Percentiles rank a stretch among this genome's conserved stretches.
Conservation (phyloP, 2,888 invertebrate species). For the Busseola fusca region DNA sequence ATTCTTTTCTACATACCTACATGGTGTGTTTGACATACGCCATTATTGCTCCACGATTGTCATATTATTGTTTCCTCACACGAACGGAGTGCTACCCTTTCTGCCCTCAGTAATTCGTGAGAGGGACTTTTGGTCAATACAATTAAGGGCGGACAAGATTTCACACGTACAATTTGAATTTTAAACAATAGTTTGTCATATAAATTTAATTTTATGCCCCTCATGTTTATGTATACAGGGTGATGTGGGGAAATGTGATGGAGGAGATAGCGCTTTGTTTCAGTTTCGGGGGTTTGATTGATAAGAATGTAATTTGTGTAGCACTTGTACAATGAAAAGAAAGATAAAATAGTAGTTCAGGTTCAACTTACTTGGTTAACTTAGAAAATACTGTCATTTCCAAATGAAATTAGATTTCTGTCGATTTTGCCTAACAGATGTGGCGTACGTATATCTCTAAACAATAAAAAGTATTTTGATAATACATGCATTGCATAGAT, state of each 20-base stretch:
- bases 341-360: too few species aligned
- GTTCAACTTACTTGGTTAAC: not conserved
- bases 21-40: conserved; percentile 32
- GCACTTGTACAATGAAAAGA: not conserved
- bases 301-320: conserved; percentile 7
- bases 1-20: not conserved
- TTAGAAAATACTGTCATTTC: not conserved
- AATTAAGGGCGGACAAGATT: conserved; percentile 87
- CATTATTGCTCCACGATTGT: conserved; percentile 30
- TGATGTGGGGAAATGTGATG: conserved; percentile 59
- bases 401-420: too few species aligned
- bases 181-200: conserved; percentile 89
- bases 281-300: not conserved
- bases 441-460: not conserved
- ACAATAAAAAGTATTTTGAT: not conserved
- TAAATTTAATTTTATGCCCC: conserved; percentile 86
- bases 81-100: conserved; percentile 68
- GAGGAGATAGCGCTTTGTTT: conserved; percentile 16
- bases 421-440: not conserved
- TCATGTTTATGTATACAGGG: conserved; percentile 72
- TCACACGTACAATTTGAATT: conserved; percentile 88
- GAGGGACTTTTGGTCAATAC: conserved; percentile 84
- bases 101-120: conserved; percentile 68
- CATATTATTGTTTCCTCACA: conserved; percentile 67
- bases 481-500: not conserved